Conservation (phyloP, 1,140 invertebrate genomes). For the Acromyrmex charruanus region DNA sequence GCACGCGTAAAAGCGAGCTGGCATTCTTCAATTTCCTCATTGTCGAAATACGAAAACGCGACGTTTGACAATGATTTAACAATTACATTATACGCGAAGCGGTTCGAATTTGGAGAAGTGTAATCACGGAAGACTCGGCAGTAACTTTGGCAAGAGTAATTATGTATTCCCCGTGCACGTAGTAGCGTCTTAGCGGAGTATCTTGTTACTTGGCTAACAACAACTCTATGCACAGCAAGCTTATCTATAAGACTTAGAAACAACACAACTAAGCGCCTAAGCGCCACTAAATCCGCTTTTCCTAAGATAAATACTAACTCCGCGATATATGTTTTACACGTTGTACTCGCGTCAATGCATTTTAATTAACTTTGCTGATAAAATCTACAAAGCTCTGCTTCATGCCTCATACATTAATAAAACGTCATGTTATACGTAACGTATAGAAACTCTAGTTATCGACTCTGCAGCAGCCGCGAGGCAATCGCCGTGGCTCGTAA, state of each 20-base stretch:
- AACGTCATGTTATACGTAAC: not conserved
- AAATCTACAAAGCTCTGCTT: not conserved
- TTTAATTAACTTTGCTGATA: constrained; percentile 47
- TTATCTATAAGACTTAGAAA: constrained; percentile 34
- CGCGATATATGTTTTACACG: constrained; percentile 11
- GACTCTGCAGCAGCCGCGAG: not conserved
- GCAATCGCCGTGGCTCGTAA: not conserved
- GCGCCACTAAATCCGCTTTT: constrained; percentile 33
- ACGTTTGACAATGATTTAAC: not conserved
- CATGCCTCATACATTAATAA: not conserved
- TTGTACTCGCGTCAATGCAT: constrained; percentile 6
- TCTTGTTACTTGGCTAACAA: constrained; percentile 54
- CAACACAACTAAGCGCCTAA: constrained; percentile 34
- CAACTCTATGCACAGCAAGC: not conserved
- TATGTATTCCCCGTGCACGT: constrained; percentile 34
- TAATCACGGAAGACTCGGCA: not conserved
- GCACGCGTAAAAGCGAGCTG: not conserved
- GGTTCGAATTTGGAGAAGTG: constrained; percentile 17
- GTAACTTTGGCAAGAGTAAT: constrained; percentile 33
- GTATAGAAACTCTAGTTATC: not conserved
- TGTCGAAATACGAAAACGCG: not conserved
- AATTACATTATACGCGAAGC: not conserved
- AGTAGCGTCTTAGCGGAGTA: constrained; percentile 37
- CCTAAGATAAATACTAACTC: constrained; percentile 37
- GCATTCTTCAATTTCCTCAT: constrained; percentile 9